Base-by-base conservation (phyloP, 2,113 vertebrate genomes). In the Xenopus borealis region DNA sequence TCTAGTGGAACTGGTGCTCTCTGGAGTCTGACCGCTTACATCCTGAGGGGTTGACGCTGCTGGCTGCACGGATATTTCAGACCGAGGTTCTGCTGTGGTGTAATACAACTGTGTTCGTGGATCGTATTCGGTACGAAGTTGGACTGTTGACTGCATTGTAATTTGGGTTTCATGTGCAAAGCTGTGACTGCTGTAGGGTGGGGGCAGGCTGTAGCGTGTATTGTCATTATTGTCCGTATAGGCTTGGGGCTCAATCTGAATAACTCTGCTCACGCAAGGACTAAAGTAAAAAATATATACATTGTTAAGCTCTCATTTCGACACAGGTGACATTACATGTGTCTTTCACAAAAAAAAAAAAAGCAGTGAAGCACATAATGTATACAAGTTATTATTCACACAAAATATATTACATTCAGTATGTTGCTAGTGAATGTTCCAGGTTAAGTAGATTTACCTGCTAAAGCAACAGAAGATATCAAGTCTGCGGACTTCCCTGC, bases 401-500 rank as follows among this genome's bases (percentile, higher is more conserved):
- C 33, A 4, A 40, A 40, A 40, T 40, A 40, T 40, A 40, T 40
- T 40, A 40, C 33, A 40, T 27, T 27, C 23, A 27, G 23, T 27
- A 27, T 27, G 23, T 27, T 27, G 23, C 23, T 27, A 27, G 23
- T 3, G 23, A 27, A 27, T 27, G 23, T 27, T 40, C 8, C 33
- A 40, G 33, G 5, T 40, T 40, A 40, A 9, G 33, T 40, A 63
- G 16, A 10, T 64, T 66, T 83, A 99, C 97, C 97, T 98, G 83
- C 96, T 94, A 72, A 99, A 98, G 87, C 97, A 99, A 89, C 97
- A 99, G 87, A 99, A 98, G 84, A 99, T 97, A 85, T 99, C 97
- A 66, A 98, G 87, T 45, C 96, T 93, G 71, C 94, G 90, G 81
- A 98, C 96, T 79, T 98, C 95, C 27, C 97, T 88, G 69, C 97